phyloP scores from a whole-genome alignment of 2,888 invertebrate genomes.

The Harmothoe impar region DNA sequence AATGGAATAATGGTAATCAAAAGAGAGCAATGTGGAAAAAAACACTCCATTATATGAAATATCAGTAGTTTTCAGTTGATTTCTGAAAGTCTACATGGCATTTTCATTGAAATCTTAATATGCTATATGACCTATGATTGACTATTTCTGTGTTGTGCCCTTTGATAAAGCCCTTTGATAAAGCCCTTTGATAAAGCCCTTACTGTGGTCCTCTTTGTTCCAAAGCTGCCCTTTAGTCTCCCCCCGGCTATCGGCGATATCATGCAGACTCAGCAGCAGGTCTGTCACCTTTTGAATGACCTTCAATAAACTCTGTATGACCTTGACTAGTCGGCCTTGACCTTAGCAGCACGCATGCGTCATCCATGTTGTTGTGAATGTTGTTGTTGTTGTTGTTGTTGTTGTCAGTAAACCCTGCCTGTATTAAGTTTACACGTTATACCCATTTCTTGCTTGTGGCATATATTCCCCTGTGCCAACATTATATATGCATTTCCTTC shows the following conservation, averaged over 20 bases:
- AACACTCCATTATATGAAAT: no score
- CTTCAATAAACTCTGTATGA: constrained; percentile 40
- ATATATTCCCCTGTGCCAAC: no score
- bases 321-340: constrained; percentile 12
- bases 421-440: no score
- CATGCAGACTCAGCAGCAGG: constrained; percentile 53
- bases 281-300: constrained; percentile 58
- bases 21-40: no score
- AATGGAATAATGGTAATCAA: no score
- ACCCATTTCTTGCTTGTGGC: no score
- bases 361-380: constrained; percentile 11
- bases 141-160: constrained; percentile 7
- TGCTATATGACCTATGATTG: background rate
- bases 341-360: constrained; percentile 56
- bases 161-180: background rate
- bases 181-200: background rate
- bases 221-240: constrained; percentile 55
- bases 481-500: no score
- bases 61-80: no score
- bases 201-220: constrained; percentile 18
- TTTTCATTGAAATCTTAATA: no score
- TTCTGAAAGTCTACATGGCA: no score
- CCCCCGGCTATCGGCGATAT: constrained; percentile 58
- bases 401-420: no score
- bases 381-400: no score